phyloP scores from a whole-genome alignment of 2,888 invertebrate genomes.

The Agriopis aurantiaria region DNA sequence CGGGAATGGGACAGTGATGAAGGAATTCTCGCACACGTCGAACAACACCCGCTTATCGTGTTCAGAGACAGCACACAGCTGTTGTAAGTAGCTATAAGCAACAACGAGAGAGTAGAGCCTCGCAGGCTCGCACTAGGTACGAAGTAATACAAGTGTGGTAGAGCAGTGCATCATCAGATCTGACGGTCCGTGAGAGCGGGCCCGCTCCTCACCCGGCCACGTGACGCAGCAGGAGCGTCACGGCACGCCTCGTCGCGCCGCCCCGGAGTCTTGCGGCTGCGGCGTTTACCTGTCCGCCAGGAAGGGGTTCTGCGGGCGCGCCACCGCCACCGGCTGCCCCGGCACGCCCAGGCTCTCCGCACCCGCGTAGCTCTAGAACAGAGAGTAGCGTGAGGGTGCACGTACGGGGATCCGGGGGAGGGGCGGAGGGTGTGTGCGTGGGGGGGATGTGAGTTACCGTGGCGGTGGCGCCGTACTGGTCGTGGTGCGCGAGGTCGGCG shows the following conservation, averaged over 20 bases:
- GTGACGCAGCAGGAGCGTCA: no score
- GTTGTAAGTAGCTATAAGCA: slow-evolving; percentile 13
- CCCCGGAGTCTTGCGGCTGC: background rate
- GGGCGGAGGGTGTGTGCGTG: background rate
- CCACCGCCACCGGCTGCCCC: slow-evolving; percentile 62
- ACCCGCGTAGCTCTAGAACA: slow-evolving; percentile 71
- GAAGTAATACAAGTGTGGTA: background rate
- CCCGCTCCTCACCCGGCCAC: no score
- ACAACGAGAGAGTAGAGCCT: slow-evolving; percentile 15
- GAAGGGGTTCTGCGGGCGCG: slow-evolving; percentile 72
- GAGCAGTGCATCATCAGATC: slow-evolving; percentile 10
- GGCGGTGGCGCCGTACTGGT: slow-evolving; percentile 91
- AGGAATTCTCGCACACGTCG: background rate
- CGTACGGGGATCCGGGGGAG: no score
- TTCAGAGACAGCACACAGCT: background rate
- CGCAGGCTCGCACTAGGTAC: background rate
- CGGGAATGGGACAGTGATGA: background rate
- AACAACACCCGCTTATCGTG: slow-evolving; percentile 19
- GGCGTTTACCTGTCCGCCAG: slow-evolving; percentile 68
- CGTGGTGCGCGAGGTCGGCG: slow-evolving; percentile 90
- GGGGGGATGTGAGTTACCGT: background rate
- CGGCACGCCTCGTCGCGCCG: slow-evolving; percentile 32
- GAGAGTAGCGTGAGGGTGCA: background rate
- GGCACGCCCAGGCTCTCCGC: slow-evolving; percentile 78
- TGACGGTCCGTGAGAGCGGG: slow-evolving; percentile 17